phyloP scores from a whole-genome alignment of 2,888 invertebrate genomes.

The Hesperia comma region DNA sequence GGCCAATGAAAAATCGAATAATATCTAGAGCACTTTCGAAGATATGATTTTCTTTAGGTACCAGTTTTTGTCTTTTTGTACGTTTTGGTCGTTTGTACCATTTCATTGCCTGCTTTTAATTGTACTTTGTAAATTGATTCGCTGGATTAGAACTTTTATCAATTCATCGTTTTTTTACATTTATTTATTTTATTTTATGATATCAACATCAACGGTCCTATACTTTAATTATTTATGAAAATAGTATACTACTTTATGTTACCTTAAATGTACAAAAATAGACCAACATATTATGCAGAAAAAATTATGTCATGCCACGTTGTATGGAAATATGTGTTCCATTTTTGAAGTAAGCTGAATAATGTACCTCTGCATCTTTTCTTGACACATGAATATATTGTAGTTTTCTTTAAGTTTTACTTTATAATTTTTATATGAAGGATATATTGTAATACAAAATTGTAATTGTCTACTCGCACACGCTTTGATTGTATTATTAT shows the following conservation, averaged over 20 bases:
- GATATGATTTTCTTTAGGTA: not conserved
- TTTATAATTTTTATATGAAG: too few relatives aligned
- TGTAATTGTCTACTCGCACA: too few relatives aligned
- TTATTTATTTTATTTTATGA: too few relatives aligned
- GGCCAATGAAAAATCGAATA: slow-evolving; percentile 23
- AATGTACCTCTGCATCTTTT: not conserved
- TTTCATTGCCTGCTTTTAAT: slow-evolving; percentile 1
- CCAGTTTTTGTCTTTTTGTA: slow-evolving; percentile 9
- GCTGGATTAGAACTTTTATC: not conserved
- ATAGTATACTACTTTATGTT: too few relatives aligned
- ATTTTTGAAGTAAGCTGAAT: slow-evolving; percentile 15
- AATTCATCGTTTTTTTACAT: too few relatives aligned
- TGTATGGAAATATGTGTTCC: slow-evolving; percentile 20
- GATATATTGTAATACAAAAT: too few relatives aligned
- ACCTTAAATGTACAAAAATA: not conserved
- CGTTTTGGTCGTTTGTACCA: slow-evolving; percentile 8
- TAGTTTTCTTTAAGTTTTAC: too few relatives aligned
- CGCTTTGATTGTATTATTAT: too few relatives aligned
- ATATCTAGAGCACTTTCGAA: slow-evolving; percentile 17
- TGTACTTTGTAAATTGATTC: slow-evolving; percentile 1
- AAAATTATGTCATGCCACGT: slow-evolving; percentile 18
- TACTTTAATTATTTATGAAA: too few relatives aligned
- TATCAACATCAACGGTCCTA: too few relatives aligned
- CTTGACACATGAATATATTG: too few relatives aligned
- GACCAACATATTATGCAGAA: not conserved